Evolutionary conservation across 1,140 invertebrate species (phyloP).

Genomic region (Drosophila micromelanica): DNA sequence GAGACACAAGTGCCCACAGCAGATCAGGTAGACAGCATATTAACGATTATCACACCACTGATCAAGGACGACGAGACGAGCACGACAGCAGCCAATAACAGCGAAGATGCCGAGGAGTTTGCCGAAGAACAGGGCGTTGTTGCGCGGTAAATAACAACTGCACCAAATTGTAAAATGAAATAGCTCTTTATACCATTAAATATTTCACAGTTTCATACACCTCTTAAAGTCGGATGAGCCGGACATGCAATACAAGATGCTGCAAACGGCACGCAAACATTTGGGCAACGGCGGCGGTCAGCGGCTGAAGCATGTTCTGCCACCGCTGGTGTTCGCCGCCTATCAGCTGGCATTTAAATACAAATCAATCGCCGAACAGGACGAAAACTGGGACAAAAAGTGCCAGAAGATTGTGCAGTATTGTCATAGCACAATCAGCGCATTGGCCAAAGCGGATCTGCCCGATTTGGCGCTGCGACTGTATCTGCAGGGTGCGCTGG

Average conservation of each 20-base stretch:
- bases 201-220: conserved; percentile 91
- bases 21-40: conserved; percentile 92
- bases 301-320: conserved; percentile 95
- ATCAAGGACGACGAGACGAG: conserved; percentile 93
- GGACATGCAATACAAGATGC: conserved; percentile 97
- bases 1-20: conserved; percentile 94
- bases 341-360: conserved; percentile 95
- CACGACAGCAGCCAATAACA: conserved; percentile 84
- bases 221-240: conserved; percentile 93
- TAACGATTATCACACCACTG: conserved; percentile 93
- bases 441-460: conserved; percentile 96
- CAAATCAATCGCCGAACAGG: conserved; percentile 90
- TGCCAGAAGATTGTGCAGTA: conserved; percentile 99
- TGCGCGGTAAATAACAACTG: conserved; percentile 81
- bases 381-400: conserved; percentile 99
- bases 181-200: too few relatives aligned
- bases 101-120: conserved; percentile 95
- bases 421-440: conserved; percentile 97
- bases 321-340: conserved; percentile 98
- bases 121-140: conserved; percentile 97
- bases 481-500: conserved; percentile 97
- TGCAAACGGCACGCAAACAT: conserved; percentile 94
- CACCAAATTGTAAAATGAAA: neutral
- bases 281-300: conserved; percentile 94
- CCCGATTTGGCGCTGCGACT: conserved; percentile 96